Evolutionary conservation across 1,140 invertebrate species (phyloP), one percentile per base, ranked within the genome.

Genomic region (Trissolcus basalis): DNA sequence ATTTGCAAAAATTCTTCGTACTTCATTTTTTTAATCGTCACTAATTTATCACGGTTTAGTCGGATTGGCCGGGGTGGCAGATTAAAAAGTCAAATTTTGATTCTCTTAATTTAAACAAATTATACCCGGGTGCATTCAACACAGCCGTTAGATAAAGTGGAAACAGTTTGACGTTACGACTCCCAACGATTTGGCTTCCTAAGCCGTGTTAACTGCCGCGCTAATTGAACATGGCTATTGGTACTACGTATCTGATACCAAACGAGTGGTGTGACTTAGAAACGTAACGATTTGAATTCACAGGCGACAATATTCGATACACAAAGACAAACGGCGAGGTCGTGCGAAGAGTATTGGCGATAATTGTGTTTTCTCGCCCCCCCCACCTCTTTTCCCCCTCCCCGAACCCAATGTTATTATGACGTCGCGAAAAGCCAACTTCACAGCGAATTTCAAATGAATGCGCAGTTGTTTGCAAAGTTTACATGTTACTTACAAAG

Each of bases 351-450:
- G 76, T 64, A 71, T 74, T 63, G 71, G 65, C 56, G 76, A 74
- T 78, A 78, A 78, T 78, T 78, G 61, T 13, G n/a, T n/a, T n/a
- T n/a, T n/a, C n/a, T n/a, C n/a, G n/a, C n/a, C n/a, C n/a, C n/a
- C n/a, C n/a, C n/a, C n/a, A n/a, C n/a, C n/a, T n/a, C n/a, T n/a
- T n/a, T n/a, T n/a, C n/a, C n/a, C n/a, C n/a, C n/a, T n/a, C n/a
- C n/a, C n/a, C n/a, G n/a, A n/a, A n/a, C n/a, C n/a, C n/a, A 78
- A 78, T 74, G 70, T 78, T 60, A 78, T 78, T 78, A 78, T 78
- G 74, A 78, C 71, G 69, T 72, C 61, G 53, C 14, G n/a, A 69
- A 61, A 78, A 74, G 65, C 70, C 54, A 35, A 14, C 35, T 50
- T 33, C 45, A 51, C 50, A 49, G 55, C 65, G 58, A 65, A 63